Conservation (phyloP, 2,797 vertebrate species). For the Gymnopithys bicolor region DNA sequence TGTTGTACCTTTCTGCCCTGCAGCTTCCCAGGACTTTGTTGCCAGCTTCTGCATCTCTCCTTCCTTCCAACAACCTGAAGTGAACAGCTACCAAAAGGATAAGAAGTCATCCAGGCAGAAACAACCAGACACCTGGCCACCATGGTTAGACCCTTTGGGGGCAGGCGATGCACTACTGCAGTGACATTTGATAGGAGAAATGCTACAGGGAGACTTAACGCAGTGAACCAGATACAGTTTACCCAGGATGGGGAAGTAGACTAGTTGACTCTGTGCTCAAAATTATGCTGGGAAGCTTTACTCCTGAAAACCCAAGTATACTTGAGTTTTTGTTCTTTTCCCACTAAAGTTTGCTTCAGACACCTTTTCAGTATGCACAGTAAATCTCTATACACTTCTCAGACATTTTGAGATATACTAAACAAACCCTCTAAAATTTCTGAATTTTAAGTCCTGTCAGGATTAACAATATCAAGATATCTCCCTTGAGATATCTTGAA, state of each 20-base stretch:
- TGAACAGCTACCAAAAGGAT: background rate
- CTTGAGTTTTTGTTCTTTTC: background rate
- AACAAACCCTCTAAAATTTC: background rate
- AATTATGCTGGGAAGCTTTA: background rate
- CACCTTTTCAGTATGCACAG: background rate
- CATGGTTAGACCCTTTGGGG: fast-evolving
- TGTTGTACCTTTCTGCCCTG: background rate
- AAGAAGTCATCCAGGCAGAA: background rate
- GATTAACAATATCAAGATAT: background rate
- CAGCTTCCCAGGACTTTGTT: background rate
- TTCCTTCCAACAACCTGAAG: background rate
- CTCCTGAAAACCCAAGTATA: background rate
- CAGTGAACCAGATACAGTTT: background rate
- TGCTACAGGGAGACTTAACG: background rate
- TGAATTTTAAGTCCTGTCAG: background rate
- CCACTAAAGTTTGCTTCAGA: background rate
- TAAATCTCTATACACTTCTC: background rate
- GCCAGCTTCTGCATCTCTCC: background rate
- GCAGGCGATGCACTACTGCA: background rate
- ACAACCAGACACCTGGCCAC: background rate
- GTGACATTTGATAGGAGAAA: background rate
- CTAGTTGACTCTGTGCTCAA: background rate
- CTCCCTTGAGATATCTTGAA: background rate
- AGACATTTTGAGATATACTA: background rate
- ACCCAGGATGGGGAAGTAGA: background rate